Conservation (phyloP, 2,113 vertebrate genomes). For the Nipponia nippon region DNA sequence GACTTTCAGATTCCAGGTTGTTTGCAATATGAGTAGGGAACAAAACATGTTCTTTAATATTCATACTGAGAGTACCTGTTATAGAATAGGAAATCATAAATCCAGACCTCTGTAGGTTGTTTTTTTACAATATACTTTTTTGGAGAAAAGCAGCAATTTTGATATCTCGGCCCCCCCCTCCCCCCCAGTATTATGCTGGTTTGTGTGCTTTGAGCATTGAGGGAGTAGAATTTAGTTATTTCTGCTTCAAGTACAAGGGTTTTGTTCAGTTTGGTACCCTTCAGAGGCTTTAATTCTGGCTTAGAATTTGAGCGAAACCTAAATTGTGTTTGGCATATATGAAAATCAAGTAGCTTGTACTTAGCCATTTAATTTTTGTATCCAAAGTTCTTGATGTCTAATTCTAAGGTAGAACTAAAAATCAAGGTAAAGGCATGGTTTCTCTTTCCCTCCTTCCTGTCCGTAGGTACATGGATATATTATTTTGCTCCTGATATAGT, state of each 20-base stretch:
- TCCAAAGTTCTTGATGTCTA: neutral
- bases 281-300: neutral
- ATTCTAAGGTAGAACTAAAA: neutral
- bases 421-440: neutral
- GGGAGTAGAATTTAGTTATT: neutral
- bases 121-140: neutral
- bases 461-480: neutral
- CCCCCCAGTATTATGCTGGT: rapidly evolving
- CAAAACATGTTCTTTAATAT: neutral
- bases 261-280: neutral
- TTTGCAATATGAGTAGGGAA: neutral
- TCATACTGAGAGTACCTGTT: neutral
- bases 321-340: neutral
- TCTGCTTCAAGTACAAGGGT: neutral
- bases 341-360: neutral
- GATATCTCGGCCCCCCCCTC: rapidly evolving
- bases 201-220: neutral
- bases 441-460: neutral
- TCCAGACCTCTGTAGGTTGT: neutral
- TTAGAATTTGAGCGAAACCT: neutral
- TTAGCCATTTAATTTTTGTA: neutral
- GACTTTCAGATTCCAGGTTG: neutral
- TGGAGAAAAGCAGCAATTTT: neutral
- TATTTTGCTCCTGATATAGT: neutral
- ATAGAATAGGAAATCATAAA: neutral